Conservation (phyloP, 1,140 invertebrate species). For the Chlorops oryzae region DNA sequence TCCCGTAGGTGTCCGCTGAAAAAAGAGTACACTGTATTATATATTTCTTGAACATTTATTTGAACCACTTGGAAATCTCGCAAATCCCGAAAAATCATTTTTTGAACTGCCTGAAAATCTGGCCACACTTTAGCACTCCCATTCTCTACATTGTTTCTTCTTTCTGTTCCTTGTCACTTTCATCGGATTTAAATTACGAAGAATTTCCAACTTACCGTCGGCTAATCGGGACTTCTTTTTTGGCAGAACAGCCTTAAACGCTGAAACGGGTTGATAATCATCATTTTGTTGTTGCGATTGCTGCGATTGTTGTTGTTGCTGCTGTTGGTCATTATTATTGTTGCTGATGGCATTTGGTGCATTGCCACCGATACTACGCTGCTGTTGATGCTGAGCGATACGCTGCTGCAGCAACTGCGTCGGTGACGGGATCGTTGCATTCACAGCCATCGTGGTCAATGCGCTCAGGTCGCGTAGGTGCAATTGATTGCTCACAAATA, state of each 20-base stretch:
- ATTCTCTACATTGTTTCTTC: neutral
- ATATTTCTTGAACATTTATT: too few relatives aligned
- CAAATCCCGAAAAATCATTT: too few relatives aligned
- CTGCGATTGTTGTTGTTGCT: slow-evolving; percentile 25
- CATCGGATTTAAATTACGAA: neutral
- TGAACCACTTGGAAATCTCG: too few relatives aligned
- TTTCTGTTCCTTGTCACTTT: neutral
- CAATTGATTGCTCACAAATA: slow-evolving; percentile 27
- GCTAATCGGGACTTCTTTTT: slow-evolving; percentile 34
- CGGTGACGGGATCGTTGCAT: slow-evolving; percentile 37
- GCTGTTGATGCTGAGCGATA: slow-evolving; percentile 28
- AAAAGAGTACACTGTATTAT: too few relatives aligned
- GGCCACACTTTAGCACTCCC: neutral
- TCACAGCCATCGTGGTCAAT: slow-evolving; percentile 37
- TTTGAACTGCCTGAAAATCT: too few relatives aligned
- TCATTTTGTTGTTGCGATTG: slow-evolving; percentile 13
- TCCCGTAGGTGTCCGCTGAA: too few relatives aligned
- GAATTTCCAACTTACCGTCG: slow-evolving; percentile 36
- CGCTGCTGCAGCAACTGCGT: slow-evolving; percentile 41
- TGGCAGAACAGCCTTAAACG: slow-evolving; percentile 42
- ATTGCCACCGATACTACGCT: slow-evolving; percentile 18
- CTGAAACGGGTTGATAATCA: slow-evolving; percentile 42
- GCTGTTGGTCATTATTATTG: slow-evolving; percentile 27
- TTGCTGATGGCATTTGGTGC: slow-evolving; percentile 28
- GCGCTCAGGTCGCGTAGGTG: slow-evolving; percentile 40